These are phyloP conservation scores for Ceriagrion tenellum DNA, from an alignment of 2,888 invertebrate species.

Conservation along the genomic window DNA sequence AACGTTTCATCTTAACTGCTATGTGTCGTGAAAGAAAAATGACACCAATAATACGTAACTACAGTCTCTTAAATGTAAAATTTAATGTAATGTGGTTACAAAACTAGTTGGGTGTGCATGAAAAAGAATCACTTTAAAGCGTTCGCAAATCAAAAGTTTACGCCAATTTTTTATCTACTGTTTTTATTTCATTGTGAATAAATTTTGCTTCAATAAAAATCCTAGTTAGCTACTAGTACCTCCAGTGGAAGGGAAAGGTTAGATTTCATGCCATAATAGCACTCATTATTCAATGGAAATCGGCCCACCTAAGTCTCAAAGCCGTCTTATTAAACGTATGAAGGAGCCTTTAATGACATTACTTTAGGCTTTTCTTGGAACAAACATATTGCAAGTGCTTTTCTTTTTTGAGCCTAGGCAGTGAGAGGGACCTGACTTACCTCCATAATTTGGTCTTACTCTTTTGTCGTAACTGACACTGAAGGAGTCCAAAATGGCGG, in stretches of 20 bases:
- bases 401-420: slow-evolving; percentile 52
- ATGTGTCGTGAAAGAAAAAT: neutral
- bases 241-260: neutral
- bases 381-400: slow-evolving; percentile 19
- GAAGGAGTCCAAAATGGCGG: slow-evolving; percentile 96
- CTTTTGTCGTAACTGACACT: slow-evolving; percentile 99
- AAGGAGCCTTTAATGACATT: neutral
- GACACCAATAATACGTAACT: neutral
- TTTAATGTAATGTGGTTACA: neutral
- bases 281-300: neutral
- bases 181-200: neutral
- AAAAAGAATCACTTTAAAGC: neutral
- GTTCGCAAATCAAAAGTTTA: neutral
- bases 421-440: slow-evolving; percentile 81
- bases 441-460: slow-evolving; percentile 99
- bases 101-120: neutral
- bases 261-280: slow-evolving; percentile 31
- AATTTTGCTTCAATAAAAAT: neutral
- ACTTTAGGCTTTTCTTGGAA: slow-evolving; percentile 4
- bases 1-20: too few relatives aligned
- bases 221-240: neutral
- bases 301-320: slow-evolving; percentile 2
- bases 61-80: neutral
- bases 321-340: neutral
- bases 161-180: neutral